Evolutionary conservation across 2,888 invertebrate genomes (phyloP), one percentile per base, ranked within the genome.

Genomic region (Mythimna ferrago): DNA sequence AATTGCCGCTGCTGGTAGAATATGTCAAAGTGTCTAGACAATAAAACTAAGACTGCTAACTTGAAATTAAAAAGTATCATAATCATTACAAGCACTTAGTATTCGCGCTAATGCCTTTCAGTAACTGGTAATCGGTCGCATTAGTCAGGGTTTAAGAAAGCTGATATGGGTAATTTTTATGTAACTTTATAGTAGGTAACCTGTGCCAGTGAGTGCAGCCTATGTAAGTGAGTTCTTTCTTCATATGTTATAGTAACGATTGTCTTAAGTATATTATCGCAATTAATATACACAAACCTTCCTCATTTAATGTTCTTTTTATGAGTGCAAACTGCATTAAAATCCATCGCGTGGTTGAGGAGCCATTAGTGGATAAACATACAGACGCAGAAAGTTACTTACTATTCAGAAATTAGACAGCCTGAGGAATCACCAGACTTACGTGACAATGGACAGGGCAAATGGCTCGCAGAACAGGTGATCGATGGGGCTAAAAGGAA

Each of bases 111-210:
- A 63, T 38, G 26, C 3, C 53, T 41, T 65, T 11, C 32, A 14
- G 63, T 60, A 54, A 64, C 11, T 51, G 48, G 32, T 26, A 65
- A 70, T 70, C 54, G 65, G 41, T 41, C 11, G 19, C 10, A 61
- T 71, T 76, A 70, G 70, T 69, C 69, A 61, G 10, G 56, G 41
- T 51, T 65, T 60, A 56, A 41, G 26, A 21, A 11, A 60, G 6
- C 7, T 7, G 32, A n/a, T 16, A 32, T 26, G 41, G 6, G 7
- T 32, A 26, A 38, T 38, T 75, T 57, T 38, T 10, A 48, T n/a
- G 19, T 10, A 26, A 56, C 0, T 56, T 26, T 6, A 2, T 26
- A 6, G 38, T 38, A 38, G 2, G 2, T 64, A 26, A 65, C 65
- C 41, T 61, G 54, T 65, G 54, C 41, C 16, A 32, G 9, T 54